phyloP scores from a whole-genome alignment of 2,888 invertebrate species.

The Eulithis prunata region DNA sequence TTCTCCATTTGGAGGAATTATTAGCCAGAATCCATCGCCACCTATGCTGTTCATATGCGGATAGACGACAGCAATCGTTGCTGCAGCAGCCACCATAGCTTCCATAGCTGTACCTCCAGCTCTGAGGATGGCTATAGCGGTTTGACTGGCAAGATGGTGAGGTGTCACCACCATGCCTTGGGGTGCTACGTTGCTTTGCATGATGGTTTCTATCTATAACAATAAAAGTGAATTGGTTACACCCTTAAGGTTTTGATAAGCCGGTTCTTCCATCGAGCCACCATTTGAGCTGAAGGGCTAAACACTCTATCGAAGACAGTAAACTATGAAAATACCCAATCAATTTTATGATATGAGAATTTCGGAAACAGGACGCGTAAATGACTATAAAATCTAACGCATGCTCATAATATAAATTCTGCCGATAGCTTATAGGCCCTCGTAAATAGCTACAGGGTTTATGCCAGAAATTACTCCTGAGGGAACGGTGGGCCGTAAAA shows the following conservation, averaged over 20 bases:
- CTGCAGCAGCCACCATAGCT: constrained; percentile 74
- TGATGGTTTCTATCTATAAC: constrained; percentile 38
- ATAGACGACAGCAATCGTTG: constrained; percentile 72
- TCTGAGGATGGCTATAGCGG: constrained; percentile 65
- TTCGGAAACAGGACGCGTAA: constrained; percentile 34
- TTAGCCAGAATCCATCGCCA: constrained; percentile 76
- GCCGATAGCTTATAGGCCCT: constrained; percentile 70
- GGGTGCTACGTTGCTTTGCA: constrained; percentile 61
- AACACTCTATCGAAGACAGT: constrained; percentile 7
- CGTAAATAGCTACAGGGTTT: constrained; percentile 66
- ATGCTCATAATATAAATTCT: constrained; percentile 63
- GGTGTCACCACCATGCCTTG: constrained; percentile 76
- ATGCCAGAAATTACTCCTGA: constrained; percentile 66
- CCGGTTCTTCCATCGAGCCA: background rate
- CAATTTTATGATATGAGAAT: constrained; percentile 32
- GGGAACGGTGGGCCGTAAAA: constrained; percentile 62
- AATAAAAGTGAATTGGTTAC: constrained; percentile 1
- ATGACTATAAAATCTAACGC: constrained; percentile 47
- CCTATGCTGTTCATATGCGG: constrained; percentile 77
- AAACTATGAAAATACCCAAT: constrained; percentile 26
- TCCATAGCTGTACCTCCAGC: constrained; percentile 77
- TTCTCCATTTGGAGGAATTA: constrained; percentile 68
- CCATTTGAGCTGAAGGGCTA: background rate
- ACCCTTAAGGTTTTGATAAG: background rate
- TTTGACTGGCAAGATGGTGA: constrained; percentile 74